Evolutionary conservation across 2,797 vertebrate species (phyloP), one percentile per base, ranked within the genome.

Genomic region (Parotocinclus haroldoi): DNA sequence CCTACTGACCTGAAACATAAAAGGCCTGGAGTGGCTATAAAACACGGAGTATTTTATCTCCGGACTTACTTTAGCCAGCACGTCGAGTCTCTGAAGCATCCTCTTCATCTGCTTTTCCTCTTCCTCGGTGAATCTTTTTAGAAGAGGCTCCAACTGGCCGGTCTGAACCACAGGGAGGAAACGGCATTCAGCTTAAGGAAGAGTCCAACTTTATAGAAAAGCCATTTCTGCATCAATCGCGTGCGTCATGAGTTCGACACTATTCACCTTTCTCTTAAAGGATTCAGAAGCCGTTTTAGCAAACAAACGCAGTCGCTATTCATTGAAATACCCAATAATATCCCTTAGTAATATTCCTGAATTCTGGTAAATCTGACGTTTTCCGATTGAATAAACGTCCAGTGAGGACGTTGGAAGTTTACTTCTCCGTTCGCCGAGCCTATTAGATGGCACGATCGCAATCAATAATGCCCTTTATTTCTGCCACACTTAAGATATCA

Each of bases 101-200:
- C 95, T 87, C 44, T 90, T 89, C 93, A 96, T 88, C 83, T 98
- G 95, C 63, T 74, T 79, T 27, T 98, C 93, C 52, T 98, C 94
- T 78, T 98, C 93, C 39, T 79, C 56, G 0, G 90, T 91, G 79
- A 98, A 95, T 54, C 4, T 78, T 0, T 80, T 83, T 50, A 98
- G 81, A 73, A 98, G 82, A 7, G 92, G 93, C 76, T 95, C 93
- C 66, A 96, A 85, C 80, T 90, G 83, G 40, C 92, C 90, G 0
- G 83, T 88, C 96, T 98, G 81, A 16, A 64, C 2, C 55, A 48
- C 11, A 16, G 48, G 48, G 42, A 9, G 12, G n/a, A 52, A 71
- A n/a, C 44, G 27, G 19, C 13, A 27, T 7, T n/a, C 42, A 14
- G 7, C 10, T 54, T 6, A 53, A 12, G 10, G 51, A 53, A 7